A percentile compares a stretch with the other conserved stretches of the same genome.
Conservation (phyloP, 1,140 invertebrate genomes). For the Drosophila guanche region DNA sequence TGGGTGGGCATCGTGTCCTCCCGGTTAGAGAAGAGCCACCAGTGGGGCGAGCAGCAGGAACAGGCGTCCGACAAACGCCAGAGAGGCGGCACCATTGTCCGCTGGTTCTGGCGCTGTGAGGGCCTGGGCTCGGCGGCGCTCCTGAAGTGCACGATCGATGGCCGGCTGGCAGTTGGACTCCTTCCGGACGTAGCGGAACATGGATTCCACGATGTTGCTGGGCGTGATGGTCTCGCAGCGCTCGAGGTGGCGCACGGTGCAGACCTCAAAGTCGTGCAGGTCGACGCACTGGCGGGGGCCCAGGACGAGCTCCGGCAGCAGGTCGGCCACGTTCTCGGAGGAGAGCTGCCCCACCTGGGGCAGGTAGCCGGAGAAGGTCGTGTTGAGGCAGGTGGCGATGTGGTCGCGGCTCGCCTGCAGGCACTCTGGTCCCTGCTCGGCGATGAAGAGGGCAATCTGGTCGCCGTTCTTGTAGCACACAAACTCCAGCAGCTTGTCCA, state of each 20-base stretch:
- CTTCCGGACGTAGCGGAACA: conserved; percentile 87
- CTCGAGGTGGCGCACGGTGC: conserved; percentile 87
- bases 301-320: conserved; percentile 66
- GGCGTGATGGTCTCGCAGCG: conserved; percentile 89
- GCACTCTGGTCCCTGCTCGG: conserved; percentile 90
- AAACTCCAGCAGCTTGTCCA: conserved; percentile 88
- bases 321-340: conserved; percentile 11
- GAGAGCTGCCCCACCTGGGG: conserved; percentile 63
- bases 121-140: conserved; percentile 2
- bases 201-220: conserved; percentile 90
- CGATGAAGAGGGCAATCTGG: conserved; percentile 91
- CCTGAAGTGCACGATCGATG: conserved; percentile 38
- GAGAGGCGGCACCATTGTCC: neutral
- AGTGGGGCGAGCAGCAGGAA: conserved; percentile 7
- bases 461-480: conserved; percentile 92
- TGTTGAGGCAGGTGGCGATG: conserved; percentile 87
- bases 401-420: conserved; percentile 85
- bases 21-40: too few relatives aligned
- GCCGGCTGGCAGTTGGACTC: conserved; percentile 69
- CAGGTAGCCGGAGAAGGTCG: conserved; percentile 84
- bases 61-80: neutral
- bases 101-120: neutral
- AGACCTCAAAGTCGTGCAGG: conserved; percentile 86
- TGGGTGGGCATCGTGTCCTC: too few relatives aligned
- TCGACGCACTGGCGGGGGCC: conserved; percentile 82